Conservation (phyloP, 2,797 vertebrate genomes). For the Myotis pilosus region DNA sequence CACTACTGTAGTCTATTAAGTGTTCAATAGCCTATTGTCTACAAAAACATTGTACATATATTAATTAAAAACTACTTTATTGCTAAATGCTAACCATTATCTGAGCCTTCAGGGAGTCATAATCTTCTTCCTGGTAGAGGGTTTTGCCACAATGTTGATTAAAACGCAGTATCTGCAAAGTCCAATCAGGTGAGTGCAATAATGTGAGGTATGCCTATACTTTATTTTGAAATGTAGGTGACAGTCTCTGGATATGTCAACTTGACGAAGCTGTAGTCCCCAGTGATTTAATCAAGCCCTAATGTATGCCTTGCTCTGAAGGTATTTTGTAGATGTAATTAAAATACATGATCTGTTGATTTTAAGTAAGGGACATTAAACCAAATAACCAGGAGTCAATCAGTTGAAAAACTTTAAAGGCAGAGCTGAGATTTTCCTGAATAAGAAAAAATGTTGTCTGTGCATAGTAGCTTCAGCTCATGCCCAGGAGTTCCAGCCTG, state of each 20-base stretch:
- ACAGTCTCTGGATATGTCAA: not conserved
- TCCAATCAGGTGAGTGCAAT: not conserved
- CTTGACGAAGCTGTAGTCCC: not conserved
- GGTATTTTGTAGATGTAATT: not conserved
- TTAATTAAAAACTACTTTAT: not conserved
- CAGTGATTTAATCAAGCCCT: not conserved
- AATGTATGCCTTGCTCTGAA: not conserved
- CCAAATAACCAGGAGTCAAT: not conserved
- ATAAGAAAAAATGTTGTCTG: not conserved
- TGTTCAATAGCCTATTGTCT: not conserved
- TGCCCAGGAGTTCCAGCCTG: too few relatives aligned
- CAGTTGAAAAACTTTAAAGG: not conserved
- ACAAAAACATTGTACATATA: not conserved
- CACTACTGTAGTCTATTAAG: not conserved
- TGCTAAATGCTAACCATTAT: not conserved
- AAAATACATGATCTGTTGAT: not conserved
- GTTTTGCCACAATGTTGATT: not conserved
- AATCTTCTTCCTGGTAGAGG: not conserved
- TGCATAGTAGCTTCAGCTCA: not conserved
- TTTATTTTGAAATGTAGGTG: not conserved
- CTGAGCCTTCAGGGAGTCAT: not conserved
- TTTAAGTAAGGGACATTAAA: not conserved
- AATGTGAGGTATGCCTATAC: not conserved
- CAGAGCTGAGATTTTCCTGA: not conserved
- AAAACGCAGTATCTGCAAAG: not conserved